phyloP scores from a whole-genome alignment of 2,888 invertebrate genomes.

The Thymelicus sylvestris region DNA sequence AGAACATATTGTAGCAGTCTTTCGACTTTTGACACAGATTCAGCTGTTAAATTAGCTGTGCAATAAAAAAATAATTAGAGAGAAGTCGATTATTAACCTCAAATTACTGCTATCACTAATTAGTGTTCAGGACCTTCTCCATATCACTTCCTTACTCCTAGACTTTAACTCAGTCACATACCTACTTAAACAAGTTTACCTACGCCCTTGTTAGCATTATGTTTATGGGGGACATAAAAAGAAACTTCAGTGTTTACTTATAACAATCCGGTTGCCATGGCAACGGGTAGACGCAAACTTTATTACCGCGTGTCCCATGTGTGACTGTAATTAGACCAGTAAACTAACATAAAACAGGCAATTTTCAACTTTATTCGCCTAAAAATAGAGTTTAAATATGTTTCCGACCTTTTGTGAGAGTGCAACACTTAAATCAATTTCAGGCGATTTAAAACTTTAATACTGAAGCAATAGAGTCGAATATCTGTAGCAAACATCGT shows the following conservation, averaged over 20 bases:
- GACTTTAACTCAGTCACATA: neutral
- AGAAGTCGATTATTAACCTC: no score
- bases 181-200: neutral
- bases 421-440: neutral
- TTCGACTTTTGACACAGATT: no score
- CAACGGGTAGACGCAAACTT: conserved; percentile 16
- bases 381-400: neutral
- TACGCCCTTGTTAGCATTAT: conserved; percentile 6
- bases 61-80: no score
- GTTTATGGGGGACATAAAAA: conserved; percentile 21
- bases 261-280: conserved; percentile 19
- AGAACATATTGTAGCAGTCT: no score
- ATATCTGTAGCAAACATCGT: neutral
- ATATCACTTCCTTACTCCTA: neutral
- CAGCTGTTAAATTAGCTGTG: no score
- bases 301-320: conserved; percentile 3
- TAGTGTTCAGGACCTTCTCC: neutral
- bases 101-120: no score
- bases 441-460: conserved; percentile 4
- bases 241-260: conserved; percentile 17
- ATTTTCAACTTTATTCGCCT: neutral
- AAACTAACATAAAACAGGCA: neutral
- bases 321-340: conserved; percentile 17
- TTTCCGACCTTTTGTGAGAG: no score
- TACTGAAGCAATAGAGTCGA: neutral